Base-by-base conservation (phyloP, 2,797 vertebrate genomes). In the Pangasius mekongensis region DNA sequence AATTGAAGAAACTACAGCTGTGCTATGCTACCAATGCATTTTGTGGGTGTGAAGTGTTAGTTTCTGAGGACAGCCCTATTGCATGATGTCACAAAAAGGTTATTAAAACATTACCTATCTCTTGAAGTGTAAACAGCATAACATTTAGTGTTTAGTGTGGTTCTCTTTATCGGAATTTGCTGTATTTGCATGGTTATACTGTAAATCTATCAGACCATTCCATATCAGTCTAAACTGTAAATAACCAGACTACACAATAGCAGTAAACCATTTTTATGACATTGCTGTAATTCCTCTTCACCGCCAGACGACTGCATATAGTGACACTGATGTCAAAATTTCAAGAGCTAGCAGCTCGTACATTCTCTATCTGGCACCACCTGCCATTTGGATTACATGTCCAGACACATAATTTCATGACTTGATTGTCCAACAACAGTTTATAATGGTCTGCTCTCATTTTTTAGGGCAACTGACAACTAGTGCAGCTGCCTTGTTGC, bases 271-370 rank as follows among this genome's bases (percentile, higher is more conserved):
- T 67, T 62, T 84, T 56, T 64, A 78, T 84, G 82, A 85, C 82
- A 89, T 47, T 66, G n/a, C 74, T 52, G 54, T 62, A 22, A 49
- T 87, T 87, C n/a, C n/a, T 85, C 27, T 78, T 24, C 60, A 69
- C 77, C 52, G 85, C 66, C 87, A 88, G 82, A 80, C 76, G 76
- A 82, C 74, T 86, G 77, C 58, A 47, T 82, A 87, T 85, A 88
- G 87, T 91, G 88, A 88, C 76, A 84, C 6, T 84, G 67, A 88
- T 87, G 89, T 85, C 84, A 81, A 67, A 87, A 77, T 62, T 88
- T 83, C 77, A 33, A 74, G 71, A 80, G 71, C 76, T 36, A 30
- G 71, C 64, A n/a, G 84, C 73, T 90, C 78, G 84, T 90, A n/a
- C 13, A 24, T 78, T 33, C 30, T 58, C 76, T 67, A 30, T 76